Conservation (phyloP, 1,140 invertebrate genomes). For the Delia radicum region DNA sequence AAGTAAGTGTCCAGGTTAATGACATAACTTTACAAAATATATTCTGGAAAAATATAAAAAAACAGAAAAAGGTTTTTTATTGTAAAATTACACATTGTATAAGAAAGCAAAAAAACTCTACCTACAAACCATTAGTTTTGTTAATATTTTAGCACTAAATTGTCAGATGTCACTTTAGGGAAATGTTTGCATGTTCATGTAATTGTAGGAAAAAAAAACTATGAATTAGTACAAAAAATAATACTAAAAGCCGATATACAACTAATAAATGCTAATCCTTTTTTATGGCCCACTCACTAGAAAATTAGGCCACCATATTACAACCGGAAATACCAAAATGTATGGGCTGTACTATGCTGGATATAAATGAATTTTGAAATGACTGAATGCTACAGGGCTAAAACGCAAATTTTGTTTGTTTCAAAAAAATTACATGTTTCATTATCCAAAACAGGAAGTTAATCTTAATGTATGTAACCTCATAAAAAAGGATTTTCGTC, state of each 20-base stretch:
- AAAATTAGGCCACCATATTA: neutral
- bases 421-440: neutral
- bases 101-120: too few relatives aligned
- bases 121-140: neutral
- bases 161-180: neutral
- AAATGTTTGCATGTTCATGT: neutral
- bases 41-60: too few relatives aligned
- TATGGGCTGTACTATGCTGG: neutral
- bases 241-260: neutral
- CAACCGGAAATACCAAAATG: neutral
- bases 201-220: neutral
- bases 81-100: too few relatives aligned
- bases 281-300: neutral
- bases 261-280: constrained; percentile 1
- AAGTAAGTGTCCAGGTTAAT: too few relatives aligned
- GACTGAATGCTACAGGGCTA: too few relatives aligned
- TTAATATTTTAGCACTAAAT: neutral
- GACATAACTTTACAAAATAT: too few relatives aligned
- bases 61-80: too few relatives aligned
- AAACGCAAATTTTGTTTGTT: neutral
- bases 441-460: neutral
- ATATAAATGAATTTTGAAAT: neutral
- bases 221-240: neutral
- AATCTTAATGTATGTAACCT: neutral
- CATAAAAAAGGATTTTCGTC: neutral